A percentile compares a stretch with the other conserved stretches of the same genome.
phyloP scores from a whole-genome alignment of 1,140 invertebrate species.

The Steinernema khuongi region DNA sequence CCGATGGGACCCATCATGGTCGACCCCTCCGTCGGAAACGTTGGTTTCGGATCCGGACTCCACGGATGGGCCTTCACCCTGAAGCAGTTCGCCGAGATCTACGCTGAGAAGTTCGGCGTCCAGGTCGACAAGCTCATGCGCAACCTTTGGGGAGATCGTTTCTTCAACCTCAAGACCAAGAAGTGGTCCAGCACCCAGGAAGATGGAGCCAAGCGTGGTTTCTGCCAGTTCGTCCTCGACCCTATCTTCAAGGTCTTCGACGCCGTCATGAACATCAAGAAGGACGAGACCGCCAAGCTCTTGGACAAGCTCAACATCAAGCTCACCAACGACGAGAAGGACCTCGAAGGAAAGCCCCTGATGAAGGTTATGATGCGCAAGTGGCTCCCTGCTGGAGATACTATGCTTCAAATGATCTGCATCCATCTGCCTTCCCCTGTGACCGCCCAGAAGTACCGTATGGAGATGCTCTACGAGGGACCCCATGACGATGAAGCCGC shows the following conservation, averaged over 20 bases:
- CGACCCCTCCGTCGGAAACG: conserved; percentile 92
- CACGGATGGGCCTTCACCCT: conserved; percentile 99
- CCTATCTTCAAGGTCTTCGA: conserved; percentile 98
- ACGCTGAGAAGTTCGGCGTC: conserved; percentile 96
- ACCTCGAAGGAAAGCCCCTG: conserved; percentile 71
- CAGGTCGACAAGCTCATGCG: conserved; percentile 94
- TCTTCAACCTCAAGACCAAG: conserved; percentile 93
- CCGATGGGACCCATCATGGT: conserved; percentile 98
- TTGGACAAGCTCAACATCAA: conserved; percentile 84
- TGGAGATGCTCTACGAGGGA: conserved; percentile 98
- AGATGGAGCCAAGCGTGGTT: conserved; percentile 81
- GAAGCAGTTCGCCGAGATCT: conserved; percentile 99
- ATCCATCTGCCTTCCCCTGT: conserved; percentile 98
- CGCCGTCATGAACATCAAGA: conserved; percentile 94
- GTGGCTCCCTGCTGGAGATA: conserved; percentile 98
- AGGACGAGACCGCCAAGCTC: conserved; percentile 81
- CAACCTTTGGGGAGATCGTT: conserved; percentile 85
- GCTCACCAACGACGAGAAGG: conserved; percentile 86
- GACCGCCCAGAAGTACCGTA: conserved; percentile 95
- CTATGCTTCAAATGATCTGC: conserved; percentile 99
- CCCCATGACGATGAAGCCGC: conserved; percentile 94
- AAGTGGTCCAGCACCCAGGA: conserved; percentile 92
- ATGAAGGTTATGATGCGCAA: conserved; percentile 85
- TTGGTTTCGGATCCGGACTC: conserved; percentile 95
- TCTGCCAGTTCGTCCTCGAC: conserved; percentile 95